Evolutionary conservation across 1,140 invertebrate genomes (phyloP).

Genomic region (Yoshiicerus persimilis): DNA sequence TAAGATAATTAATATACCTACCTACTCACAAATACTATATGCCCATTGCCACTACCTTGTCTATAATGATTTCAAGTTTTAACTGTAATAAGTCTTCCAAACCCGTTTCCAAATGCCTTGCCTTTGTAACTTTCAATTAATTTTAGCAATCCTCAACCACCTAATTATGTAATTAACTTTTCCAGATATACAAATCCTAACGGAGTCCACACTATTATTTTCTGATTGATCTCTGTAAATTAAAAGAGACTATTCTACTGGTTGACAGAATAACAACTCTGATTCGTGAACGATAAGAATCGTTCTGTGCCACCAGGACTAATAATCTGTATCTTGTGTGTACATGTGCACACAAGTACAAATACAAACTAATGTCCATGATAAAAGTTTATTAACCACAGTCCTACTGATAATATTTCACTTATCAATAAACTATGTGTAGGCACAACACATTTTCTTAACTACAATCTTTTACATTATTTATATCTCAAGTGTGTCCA

Average conservation of each 20-base stretch:
- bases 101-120: not conserved
- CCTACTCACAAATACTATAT: not conserved
- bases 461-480: too few relatives aligned
- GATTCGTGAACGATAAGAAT: not conserved
- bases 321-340: too few relatives aligned
- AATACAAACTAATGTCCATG: too few relatives aligned
- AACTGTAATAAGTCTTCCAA: constrained; percentile 14
- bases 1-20: not conserved
- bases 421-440: too few relatives aligned
- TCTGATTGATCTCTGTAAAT: not conserved
- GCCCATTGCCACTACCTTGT: not conserved
- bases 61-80: not conserved
- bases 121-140: constrained; percentile 10
- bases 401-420: too few relatives aligned
- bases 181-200: not conserved
- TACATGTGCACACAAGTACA: too few relatives aligned
- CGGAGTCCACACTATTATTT: not conserved
- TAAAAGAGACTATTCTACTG: not conserved
- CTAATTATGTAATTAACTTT: constrained; percentile 7
- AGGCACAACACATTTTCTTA: too few relatives aligned
- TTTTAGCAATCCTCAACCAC: not conserved
- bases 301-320: too few relatives aligned
- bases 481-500: too few relatives aligned
- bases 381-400: too few relatives aligned
- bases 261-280: too few relatives aligned